Percentiles rank a stretch among this genome's conserved stretches.
Evolutionary conservation across 2,888 invertebrate genomes (phyloP).

Genomic region (Notocelia uddmanniana): DNA sequence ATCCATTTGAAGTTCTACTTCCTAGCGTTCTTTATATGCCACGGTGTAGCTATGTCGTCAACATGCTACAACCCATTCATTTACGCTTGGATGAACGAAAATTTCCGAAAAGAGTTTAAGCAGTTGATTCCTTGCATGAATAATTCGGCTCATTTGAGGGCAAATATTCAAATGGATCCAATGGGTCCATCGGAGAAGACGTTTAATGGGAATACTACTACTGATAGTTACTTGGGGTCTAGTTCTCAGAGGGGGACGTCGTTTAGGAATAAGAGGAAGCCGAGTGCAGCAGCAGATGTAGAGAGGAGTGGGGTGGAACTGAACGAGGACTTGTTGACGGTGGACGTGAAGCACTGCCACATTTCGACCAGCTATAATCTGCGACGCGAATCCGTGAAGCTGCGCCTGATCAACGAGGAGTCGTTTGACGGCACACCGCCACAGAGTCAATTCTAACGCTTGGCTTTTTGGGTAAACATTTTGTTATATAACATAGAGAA

Average conservation of each 20-base stretch:
- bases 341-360: constrained; percentile 82
- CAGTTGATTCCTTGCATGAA: constrained; percentile 89
- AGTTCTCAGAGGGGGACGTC: constrained; percentile 84
- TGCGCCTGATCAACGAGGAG: constrained; percentile 80
- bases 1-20: constrained; percentile 93
- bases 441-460: constrained; percentile 83
- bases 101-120: constrained; percentile 97
- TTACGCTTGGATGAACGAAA: constrained; percentile 99
- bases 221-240: constrained; percentile 87
- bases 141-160: constrained; percentile 73
- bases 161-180: constrained; percentile 81
- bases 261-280: constrained; percentile 83
- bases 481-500: constrained; percentile 7
- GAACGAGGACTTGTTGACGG: constrained; percentile 75
- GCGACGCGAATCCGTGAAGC: constrained; percentile 78
- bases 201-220: constrained; percentile 91
- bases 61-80: constrained; percentile 98
- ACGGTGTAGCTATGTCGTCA: constrained; percentile 97
- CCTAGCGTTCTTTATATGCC: constrained; percentile 95
- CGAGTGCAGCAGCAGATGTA: constrained; percentile 87
- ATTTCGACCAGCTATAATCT: constrained; percentile 82
- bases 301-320: constrained; percentile 84
- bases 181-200: constrained; percentile 88
- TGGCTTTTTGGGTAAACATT: constrained; percentile 73
- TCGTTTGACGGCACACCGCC: constrained; percentile 76